A percentile compares a stretch with the other conserved stretches of the same genome.
phyloP scores from a whole-genome alignment of 2,888 invertebrate genomes.

The Augiades crinisus region DNA sequence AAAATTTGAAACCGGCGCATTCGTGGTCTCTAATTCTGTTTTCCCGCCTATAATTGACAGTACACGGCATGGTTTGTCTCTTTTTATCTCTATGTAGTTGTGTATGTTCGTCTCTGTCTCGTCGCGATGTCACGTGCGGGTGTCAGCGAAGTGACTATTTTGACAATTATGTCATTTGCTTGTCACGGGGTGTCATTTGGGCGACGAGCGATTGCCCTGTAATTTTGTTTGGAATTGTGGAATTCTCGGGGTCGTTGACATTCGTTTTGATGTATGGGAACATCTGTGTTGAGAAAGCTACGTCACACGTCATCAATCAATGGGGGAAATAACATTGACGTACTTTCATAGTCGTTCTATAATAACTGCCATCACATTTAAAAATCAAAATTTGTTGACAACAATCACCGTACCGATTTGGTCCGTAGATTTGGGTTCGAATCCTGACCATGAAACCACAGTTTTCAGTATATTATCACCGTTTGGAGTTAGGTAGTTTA shows the following conservation, averaged over 20 bases:
- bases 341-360: not conserved
- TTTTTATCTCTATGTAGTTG: constrained; percentile 33
- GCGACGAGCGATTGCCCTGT: constrained; percentile 76
- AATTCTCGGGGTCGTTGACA: constrained; percentile 71
- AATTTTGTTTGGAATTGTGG: constrained; percentile 75
- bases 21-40: constrained; percentile 76
- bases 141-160: constrained; percentile 77
- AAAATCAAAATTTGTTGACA: too few relatives aligned
- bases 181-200: constrained; percentile 78
- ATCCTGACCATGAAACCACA: too few relatives aligned
- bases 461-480: too few relatives aligned
- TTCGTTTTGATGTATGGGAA: constrained; percentile 67
- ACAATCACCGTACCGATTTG: too few relatives aligned
- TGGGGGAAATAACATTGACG: not conserved
- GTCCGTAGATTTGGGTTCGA: too few relatives aligned
- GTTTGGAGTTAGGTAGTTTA: too few relatives aligned
- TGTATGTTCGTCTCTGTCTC: constrained; percentile 48
- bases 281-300: constrained; percentile 50
- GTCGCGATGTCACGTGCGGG: constrained; percentile 72
- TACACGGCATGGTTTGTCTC: constrained; percentile 63
- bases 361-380: too few relatives aligned
- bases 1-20: constrained; percentile 74
- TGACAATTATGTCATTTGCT: constrained; percentile 81
- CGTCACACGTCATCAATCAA: constrained; percentile 12
- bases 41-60: constrained; percentile 80